Percentiles rank a stretch among this genome's conserved stretches.
Evolutionary conservation across 2,888 invertebrate species (phyloP).

Genomic region (Andrena bucephala): DNA sequence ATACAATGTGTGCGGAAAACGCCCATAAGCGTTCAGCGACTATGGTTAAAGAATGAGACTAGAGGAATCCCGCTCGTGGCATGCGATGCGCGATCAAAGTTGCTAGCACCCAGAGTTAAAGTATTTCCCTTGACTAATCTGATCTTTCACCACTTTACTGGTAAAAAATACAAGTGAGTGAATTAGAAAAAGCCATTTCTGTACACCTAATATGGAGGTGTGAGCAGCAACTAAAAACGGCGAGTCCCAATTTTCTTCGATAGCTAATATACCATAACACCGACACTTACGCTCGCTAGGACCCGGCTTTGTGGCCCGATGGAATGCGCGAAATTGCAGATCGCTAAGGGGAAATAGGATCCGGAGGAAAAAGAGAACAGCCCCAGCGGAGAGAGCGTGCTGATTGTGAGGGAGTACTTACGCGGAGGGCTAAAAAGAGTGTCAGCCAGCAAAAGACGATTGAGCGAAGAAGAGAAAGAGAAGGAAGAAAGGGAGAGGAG

Average conservation of each 20-base stretch:
- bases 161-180: too few relatives aligned
- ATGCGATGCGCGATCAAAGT: too few relatives aligned
- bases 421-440: slow-evolving; percentile 51
- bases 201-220: background rate
- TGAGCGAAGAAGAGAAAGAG: slow-evolving; percentile 19
- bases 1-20: too few relatives aligned
- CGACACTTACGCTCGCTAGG: background rate
- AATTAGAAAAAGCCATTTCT: too few relatives aligned
- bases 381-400: slow-evolving; percentile 7
- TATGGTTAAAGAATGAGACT: too few relatives aligned
- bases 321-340: slow-evolving; percentile 19
- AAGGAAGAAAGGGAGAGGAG: background rate
- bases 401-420: slow-evolving; percentile 38
- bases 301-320: background rate
- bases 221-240: background rate
- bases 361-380: slow-evolving; percentile 20
- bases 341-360: slow-evolving; percentile 56
- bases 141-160: too few relatives aligned
- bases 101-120: too few relatives aligned
- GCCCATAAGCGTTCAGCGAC: too few relatives aligned
- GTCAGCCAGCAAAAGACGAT: slow-evolving; percentile 61
- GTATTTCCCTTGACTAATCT: too few relatives aligned
- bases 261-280: slow-evolving; percentile 10
- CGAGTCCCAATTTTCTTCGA: background rate
- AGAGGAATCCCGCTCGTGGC: too few relatives aligned